Base-by-base conservation (phyloP, 2,797 vertebrate species). In the Epinephelus awoara region DNA sequence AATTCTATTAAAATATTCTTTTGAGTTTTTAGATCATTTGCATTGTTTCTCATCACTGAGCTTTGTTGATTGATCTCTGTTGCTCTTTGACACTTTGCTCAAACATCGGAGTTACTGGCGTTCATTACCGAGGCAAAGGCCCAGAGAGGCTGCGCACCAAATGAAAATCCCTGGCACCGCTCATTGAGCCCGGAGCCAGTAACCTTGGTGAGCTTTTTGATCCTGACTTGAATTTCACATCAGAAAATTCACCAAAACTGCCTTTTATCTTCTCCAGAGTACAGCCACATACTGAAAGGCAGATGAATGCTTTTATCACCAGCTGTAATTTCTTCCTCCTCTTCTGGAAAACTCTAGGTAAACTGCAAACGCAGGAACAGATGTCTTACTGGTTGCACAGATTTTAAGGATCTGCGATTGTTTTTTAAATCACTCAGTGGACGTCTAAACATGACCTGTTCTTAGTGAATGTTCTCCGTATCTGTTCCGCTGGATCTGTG, bases 151-250 rank as follows among this genome's bases (percentile, higher is more conserved):
- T 47, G 54, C 12, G 21, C 82, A 81, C 54, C 59, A 38, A 63
- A 46, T 83, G 61, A 75, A 85, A 82, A 68, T 85, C 82, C 58
- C 72, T 86, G 87, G 85, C 84, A 69, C 68, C 25, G 81, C 82
- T 23, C 44, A 11, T n/a, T 12, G 13, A 79, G 80, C 89, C 91
- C 50, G 21, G 2, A 88, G 86, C 83, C 8, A 57, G 42, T 71
- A 74, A 71, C 82, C 71, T 82, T 65, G 75, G 56, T 85, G 62
- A 11, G 67, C 72, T 77, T 85, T 89, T 83, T 92, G 85, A 92
- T 90, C 88, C 82, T 77, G 72, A 73, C 86, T 84, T 55, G 80
- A 78, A 78, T 90, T 92, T 90, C 83, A 86, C 77, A 72, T 83
- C 70, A 86, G 72, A 75, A 86, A 90, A 90, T 89, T 86, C 77